Evolutionary conservation across 2,888 invertebrate genomes (phyloP).

Genomic region (Lasioglossum figueresi): DNA sequence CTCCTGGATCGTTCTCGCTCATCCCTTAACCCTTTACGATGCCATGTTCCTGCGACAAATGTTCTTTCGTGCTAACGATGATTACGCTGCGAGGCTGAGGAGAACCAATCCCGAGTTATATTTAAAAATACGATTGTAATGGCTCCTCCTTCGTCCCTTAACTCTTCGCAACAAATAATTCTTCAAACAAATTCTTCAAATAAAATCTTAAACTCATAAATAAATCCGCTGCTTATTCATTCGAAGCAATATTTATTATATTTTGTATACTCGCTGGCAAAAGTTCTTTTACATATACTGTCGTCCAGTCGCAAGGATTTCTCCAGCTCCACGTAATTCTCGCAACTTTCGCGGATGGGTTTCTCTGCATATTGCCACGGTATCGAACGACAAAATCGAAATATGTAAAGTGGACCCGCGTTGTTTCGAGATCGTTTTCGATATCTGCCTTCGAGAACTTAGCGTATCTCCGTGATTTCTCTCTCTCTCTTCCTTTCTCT

Average conservation of each 20-base stretch:
- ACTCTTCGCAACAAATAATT: too few species aligned
- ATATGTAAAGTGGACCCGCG: neutral
- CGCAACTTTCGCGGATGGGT: neutral
- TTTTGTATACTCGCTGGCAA: neutral
- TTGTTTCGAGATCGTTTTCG: neutral
- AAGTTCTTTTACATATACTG: neutral
- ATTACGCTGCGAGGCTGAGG: neutral
- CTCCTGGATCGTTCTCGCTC: neutral
- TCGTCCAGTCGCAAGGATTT: neutral
- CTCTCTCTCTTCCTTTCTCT: neutral
- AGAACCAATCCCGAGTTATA: neutral
- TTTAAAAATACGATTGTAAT: too few species aligned
- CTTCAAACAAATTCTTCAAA: too few species aligned
- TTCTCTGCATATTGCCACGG: neutral
- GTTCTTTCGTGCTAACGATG: neutral
- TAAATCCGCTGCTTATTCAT: neutral
- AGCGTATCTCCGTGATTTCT: conserved; percentile 21
- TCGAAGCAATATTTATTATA: neutral
- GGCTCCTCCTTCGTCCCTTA: too few species aligned
- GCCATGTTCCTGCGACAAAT: neutral
- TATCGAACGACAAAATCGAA: neutral
- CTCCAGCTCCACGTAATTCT: neutral
- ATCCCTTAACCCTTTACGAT: conserved; percentile 2
- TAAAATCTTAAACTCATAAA: too few species aligned
- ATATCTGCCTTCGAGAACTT: conserved; percentile 6